phyloP scores from a whole-genome alignment of 2,888 invertebrate genomes.

The Disparrhopalites patrizii region DNA sequence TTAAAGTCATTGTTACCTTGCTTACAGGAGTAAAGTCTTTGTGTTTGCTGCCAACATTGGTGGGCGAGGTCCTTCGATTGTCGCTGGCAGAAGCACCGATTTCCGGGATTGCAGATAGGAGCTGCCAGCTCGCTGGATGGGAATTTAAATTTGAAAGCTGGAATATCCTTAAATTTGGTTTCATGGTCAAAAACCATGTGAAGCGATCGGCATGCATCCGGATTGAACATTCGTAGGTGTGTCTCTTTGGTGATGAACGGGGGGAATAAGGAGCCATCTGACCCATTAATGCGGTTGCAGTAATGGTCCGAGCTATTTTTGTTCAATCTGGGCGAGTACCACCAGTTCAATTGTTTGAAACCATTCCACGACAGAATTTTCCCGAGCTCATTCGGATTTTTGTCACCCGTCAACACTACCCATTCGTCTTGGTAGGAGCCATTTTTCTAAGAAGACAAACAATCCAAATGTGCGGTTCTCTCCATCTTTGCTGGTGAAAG shows the following conservation, averaged over 20 bases:
- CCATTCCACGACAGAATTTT: background rate
- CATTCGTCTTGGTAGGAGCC: background rate
- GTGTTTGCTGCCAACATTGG: background rate
- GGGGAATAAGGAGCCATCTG: conserved; percentile 52
- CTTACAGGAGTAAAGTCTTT: conserved; percentile 20
- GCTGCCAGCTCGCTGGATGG: conserved; percentile 25
- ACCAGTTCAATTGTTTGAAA: background rate
- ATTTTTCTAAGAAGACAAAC: conserved; percentile 14
- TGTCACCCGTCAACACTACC: background rate
- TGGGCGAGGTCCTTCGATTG: background rate
- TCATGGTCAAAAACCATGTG: conserved; percentile 26
- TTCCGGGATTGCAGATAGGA: conserved; percentile 27
- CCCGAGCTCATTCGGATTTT: background rate
- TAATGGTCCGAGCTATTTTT: conserved; percentile 34
- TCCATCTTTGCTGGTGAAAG: too few species aligned
- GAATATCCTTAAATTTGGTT: conserved; percentile 35
- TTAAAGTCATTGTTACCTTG: too few species aligned
- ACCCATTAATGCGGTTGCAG: conserved; percentile 51
- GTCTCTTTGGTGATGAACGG: conserved; percentile 50
- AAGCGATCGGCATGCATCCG: conserved; percentile 50
- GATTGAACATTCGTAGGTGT: conserved; percentile 50
- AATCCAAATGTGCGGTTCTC: too few species aligned
- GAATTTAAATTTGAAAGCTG: conserved; percentile 31
- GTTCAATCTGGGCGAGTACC: background rate
- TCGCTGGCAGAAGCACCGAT: conserved; percentile 31